Evolutionary conservation across 2,113 vertebrate genomes (phyloP), one percentile per base, ranked within the genome.

Genomic region (Mugil cephalus): DNA sequence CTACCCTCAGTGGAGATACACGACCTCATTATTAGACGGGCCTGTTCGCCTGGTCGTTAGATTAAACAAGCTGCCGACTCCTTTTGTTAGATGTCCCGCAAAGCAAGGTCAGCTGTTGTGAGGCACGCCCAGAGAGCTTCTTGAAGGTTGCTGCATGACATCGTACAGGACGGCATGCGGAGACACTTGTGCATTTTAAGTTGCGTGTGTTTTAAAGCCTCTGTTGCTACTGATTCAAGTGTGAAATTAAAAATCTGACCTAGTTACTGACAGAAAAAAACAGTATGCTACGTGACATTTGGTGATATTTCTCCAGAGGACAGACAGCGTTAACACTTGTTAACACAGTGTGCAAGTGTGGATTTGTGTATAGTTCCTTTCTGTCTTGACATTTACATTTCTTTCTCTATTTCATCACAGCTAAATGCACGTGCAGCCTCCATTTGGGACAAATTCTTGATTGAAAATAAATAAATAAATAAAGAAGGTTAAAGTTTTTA

Each of bases 21-120:
- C 64, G 61, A 87, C 86, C 86, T 89, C 80, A 79, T 90, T 83
- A 86, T 14, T 42, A 51, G 55, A 70, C 42, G 38, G 87, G 83
- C 88, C 74, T 77, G 70, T 71, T 69, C 34, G 24, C 64, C 30
- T 65, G 58, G 50, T 77, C 74, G 60, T 85, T 86, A 55, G 60
- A 79, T 79, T 82, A 80, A 88, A 79, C 85, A 85, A 84, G 76
- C 83, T 76, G 72, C 85, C 70, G 69, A 70, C 70, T 74, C 59
- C 55, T 76, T 87, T 71, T 72, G 62, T 83, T 61, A 79, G 84
- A 48, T 65, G 65, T 68, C 66, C 74, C 17, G 45, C 69, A 65
- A 36, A 69, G 68, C 62, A 61, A 84, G 77, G 78, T 59, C 69
- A 3, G 53, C 45, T 74, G 69, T 76, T 39, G 12, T 60, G 48